A percentile compares a stretch with the other conserved stretches of the same genome.
phyloP scores from a whole-genome alignment of 2,888 invertebrate genomes.

The Heliconius ismenius region DNA sequence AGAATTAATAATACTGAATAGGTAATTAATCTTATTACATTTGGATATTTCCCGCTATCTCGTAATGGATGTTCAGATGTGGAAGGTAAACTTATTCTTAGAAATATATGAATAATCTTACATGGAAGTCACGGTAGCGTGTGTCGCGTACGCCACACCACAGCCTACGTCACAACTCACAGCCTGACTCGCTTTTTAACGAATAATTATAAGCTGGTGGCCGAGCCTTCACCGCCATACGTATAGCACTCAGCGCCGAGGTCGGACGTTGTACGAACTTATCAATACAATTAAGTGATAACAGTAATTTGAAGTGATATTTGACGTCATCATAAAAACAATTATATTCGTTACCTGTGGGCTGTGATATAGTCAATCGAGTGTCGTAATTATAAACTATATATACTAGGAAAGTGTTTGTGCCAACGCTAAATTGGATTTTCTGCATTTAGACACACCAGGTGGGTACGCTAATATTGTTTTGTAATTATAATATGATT shows the following conservation, averaged over 20 bases:
- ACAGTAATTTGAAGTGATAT: conserved; percentile 54
- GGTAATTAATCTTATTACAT: neutral
- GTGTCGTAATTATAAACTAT: conserved; percentile 22
- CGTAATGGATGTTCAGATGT: neutral
- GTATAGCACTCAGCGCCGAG: conserved; percentile 55
- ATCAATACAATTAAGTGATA: conserved; percentile 66
- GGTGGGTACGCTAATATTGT: conserved; percentile 26
- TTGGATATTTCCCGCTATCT: neutral
- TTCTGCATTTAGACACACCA: conserved; percentile 24
- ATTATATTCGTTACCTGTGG: conserved; percentile 28
- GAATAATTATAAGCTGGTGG: conserved; percentile 53
- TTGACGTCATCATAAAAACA: conserved; percentile 50
- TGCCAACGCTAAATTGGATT: conserved; percentile 39
- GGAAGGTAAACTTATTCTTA: conserved; percentile 17
- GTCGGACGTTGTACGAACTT: conserved; percentile 60
- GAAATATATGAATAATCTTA: conserved; percentile 32
- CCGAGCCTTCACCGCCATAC: conserved; percentile 56
- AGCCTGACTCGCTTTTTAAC: conserved; percentile 48
- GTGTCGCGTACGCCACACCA: conserved; percentile 27
- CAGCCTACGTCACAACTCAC: conserved; percentile 39
- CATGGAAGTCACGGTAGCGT: conserved; percentile 26
- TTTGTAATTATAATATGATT: conserved; percentile 7
- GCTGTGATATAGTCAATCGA: conserved; percentile 23
- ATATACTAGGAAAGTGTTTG: conserved; percentile 28
- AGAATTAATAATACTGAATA: neutral